Evolutionary conservation across 1,140 invertebrate genomes (phyloP), one percentile per base, ranked within the genome.

Genomic region (Formica exsecta): DNA sequence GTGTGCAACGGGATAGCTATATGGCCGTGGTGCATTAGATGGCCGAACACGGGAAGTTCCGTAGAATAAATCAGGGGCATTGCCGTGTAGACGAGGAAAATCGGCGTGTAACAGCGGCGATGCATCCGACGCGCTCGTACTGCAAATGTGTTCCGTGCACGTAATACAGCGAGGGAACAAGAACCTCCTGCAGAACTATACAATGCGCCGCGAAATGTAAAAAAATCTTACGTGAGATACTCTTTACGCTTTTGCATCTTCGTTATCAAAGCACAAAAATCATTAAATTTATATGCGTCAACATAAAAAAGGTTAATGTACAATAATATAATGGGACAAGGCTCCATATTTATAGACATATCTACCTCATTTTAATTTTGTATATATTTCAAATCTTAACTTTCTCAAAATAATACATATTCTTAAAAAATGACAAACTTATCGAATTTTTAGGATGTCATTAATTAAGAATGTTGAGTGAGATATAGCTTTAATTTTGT

Each of bases 21-120:
- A 73, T 59, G 87, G 71, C 87, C 54, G 68, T 54, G 64, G 73
- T 76, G 71, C 54, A 76, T 65, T 74, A 88, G 87, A 79, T 86
- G 87, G 76, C 81, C 68, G 86, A 70, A 70, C 81, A 61, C 68
- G 87, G 87, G 22, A 89, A 80, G 87, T 89, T 87, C 81, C 74
- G 87, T 61, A 88, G 80, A 83, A 89, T 89, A 89, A 89, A 89
- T 89, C 87, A 86, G 74, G 48, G 73, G 29, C 51, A 19, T 79
- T 85, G 73, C 86, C 86, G 68, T 81, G 85, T 83, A 81, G 77
- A 77, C 86, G 38, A 57, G 70, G 85, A 41, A 64, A 59, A 29
- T 74, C 87, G 87, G 87, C 84, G 87, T 88, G 87, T 79, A 88
- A 88, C 87, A 85, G 71, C 80, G 32, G 51, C 70, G 74, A 74